Percentiles rank a stretch among this genome's conserved stretches.
Conservation (phyloP, 2,888 invertebrate genomes). For the Acrobasis repandana region DNA sequence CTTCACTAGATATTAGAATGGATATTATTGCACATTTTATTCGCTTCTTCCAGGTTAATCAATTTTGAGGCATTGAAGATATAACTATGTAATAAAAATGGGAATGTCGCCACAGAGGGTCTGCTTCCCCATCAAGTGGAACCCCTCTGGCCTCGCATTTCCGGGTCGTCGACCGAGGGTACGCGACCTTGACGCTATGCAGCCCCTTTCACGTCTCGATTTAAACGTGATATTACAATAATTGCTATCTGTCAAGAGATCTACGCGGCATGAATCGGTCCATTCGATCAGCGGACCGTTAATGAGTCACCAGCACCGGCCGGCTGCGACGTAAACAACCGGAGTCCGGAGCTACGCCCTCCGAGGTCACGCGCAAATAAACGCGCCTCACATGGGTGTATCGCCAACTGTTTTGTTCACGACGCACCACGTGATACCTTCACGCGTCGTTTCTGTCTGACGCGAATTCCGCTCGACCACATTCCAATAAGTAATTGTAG, state of each 20-base stretch:
- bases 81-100: constrained; percentile 51
- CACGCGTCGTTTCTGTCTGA: constrained; percentile 8
- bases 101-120: constrained; percentile 44
- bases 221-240: constrained; percentile 22
- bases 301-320: constrained; percentile 61
- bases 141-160: constrained; percentile 41
- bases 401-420: constrained; percentile 50
- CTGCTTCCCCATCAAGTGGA: constrained; percentile 21
- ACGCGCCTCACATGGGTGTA: constrained; percentile 65
- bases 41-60: no score
- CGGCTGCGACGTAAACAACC: constrained; percentile 62
- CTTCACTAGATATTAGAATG: no score
- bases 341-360: constrained; percentile 56
- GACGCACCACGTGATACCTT: constrained; percentile 34
- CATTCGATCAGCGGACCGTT: constrained; percentile 43
- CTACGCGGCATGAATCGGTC: constrained; percentile 30
- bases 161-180: constrained; percentile 62
- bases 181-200: constrained; percentile 51
- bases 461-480: constrained; percentile 2
- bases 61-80: no score
- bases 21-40: no score
- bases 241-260: constrained; percentile 27
- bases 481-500: constrained; percentile 5
- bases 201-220: constrained; percentile 44
- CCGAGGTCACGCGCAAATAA: constrained; percentile 66